Evolutionary conservation across 2,797 vertebrate species (phyloP), one percentile per base, ranked within the genome.

Genomic region (Tachyglossus aculeatus): DNA sequence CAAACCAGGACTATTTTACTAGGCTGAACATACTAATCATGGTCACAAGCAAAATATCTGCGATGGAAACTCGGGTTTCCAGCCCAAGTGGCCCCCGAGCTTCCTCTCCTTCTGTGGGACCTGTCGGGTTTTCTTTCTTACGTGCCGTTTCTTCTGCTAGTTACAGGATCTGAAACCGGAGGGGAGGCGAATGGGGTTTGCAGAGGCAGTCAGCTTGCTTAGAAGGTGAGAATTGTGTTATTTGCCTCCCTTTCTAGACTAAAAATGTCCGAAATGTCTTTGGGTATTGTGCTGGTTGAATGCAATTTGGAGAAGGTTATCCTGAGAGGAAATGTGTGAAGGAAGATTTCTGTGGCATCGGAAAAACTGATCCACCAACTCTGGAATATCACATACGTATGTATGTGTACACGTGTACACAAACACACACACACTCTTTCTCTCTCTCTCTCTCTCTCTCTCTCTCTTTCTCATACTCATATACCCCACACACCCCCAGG

Each of bases 301-400:
- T 53, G 48, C 33, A 24, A 53, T 77, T 74, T 41, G 44, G 45
- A 58, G 67, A 75, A 54, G 13, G 39, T 43, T 52, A 22, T 58
- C 22, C 27, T 43, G 31, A 25, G 38, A 58, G 61, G 40, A 63
- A 58, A 27, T 62, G 18, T 11, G 36, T 52, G 25, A 71, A n/a
- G 31, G 34, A 61, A 33, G 5, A 6, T 11, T 40, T 43, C 29
- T 60, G 13, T 2, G 29, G 11, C 24, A 51, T 63, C 25, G 21
- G 13, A 60, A 50, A 43, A 11, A 19, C 10, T 61, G 25, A 5
- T 11, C 13, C 7, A 18, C 27, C 51, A 58, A n/a, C 14, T 24
- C 34, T 56, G 51, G 24, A 31, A 32, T 32, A 7, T 24, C 0
- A 0, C 22, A 13, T 45, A 41, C 15, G n/a, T n/a, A n/a, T n/a